Conservation (phyloP, 1,140 invertebrate species). For the Pseudachorutes palmiensis region DNA sequence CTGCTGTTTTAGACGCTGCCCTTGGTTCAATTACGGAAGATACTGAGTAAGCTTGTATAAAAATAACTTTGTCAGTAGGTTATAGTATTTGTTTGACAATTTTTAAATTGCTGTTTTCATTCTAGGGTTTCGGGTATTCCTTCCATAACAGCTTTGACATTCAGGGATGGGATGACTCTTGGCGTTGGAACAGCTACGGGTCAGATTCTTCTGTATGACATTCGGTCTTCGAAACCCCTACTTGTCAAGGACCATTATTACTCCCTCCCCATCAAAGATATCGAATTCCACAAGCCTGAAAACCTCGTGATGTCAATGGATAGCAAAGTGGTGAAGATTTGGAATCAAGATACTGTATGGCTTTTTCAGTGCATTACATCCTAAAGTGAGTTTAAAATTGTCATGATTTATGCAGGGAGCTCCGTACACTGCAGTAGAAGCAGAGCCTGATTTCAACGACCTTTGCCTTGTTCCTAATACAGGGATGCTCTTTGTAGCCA, state of each 20-base stretch:
- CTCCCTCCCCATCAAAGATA: conserved; percentile 78
- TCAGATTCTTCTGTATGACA: conserved; percentile 88
- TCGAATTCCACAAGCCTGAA: conserved; percentile 74
- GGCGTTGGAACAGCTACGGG: conserved; percentile 89
- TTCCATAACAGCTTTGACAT: conserved; percentile 68
- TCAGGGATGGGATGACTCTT: conserved; percentile 71
- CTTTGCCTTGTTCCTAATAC: conserved; percentile 79
- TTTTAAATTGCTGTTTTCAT: conserved; percentile 29
- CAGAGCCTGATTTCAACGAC: conserved; percentile 75
- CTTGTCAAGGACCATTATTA: conserved; percentile 92
- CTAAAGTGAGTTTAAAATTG: no score
- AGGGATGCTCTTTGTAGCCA: conserved; percentile 87
- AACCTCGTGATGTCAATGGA: conserved; percentile 89
- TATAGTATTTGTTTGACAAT: conserved; percentile 24
- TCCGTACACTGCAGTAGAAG: conserved; percentile 86
- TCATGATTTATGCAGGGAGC: conserved; percentile 62
- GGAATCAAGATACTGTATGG: conserved; percentile 80
- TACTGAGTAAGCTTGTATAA: conserved; percentile 48
- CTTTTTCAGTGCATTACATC: no score
- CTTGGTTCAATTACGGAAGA: conserved; percentile 58
- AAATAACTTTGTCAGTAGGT: conserved; percentile 8
- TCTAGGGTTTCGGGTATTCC: conserved; percentile 58
- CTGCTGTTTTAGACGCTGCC: conserved; percentile 77
- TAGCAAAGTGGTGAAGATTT: conserved; percentile 83
- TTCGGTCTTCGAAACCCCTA: conserved; percentile 81